phyloP scores from a whole-genome alignment of 2,797 vertebrate species.

The Leuciscus waleckii region DNA sequence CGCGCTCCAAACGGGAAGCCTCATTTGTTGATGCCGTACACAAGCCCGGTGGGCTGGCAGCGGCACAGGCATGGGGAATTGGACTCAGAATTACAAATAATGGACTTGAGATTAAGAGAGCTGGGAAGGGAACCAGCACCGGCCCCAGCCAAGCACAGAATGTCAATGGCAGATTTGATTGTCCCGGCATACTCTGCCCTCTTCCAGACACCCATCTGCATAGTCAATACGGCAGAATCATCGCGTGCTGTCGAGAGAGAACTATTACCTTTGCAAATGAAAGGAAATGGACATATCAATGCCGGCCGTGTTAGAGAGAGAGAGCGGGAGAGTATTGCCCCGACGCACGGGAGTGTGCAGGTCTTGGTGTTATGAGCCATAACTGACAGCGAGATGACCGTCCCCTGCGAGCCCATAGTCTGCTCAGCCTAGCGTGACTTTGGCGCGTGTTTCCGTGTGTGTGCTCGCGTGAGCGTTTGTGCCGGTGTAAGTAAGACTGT shows the following conservation, averaged over 20 bases:
- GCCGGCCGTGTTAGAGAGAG: constrained; percentile 50
- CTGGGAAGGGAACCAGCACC: constrained; percentile 52
- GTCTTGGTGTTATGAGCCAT: constrained; percentile 66
- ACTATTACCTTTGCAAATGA: constrained; percentile 60
- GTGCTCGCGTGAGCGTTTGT: constrained; percentile 29
- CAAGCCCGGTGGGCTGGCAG: constrained; percentile 49
- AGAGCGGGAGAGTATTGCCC: constrained; percentile 36
- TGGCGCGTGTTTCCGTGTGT: constrained; percentile 54
- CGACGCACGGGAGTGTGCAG: constrained; percentile 50
- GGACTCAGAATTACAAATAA: constrained; percentile 60
- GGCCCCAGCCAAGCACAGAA: constrained; percentile 50
- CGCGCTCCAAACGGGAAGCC: constrained; percentile 54
- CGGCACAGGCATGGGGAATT: constrained; percentile 50
- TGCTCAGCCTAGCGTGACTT: constrained; percentile 68
- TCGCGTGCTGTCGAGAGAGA: constrained; percentile 54
- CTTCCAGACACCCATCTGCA: constrained; percentile 32
- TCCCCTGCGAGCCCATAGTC: constrained; percentile 73
- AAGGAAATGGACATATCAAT: constrained; percentile 63
- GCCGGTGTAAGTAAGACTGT: constrained; percentile 35
- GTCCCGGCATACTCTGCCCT: constrained; percentile 37
- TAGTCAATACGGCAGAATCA: constrained; percentile 58
- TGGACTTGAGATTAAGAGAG: constrained; percentile 59
- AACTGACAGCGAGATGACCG: constrained; percentile 72
- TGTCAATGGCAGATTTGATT: constrained; percentile 58
- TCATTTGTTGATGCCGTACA: constrained; percentile 55